Conservation (phyloP, 2,888 invertebrate species). For the Drosophila nr. fundita region DNA sequence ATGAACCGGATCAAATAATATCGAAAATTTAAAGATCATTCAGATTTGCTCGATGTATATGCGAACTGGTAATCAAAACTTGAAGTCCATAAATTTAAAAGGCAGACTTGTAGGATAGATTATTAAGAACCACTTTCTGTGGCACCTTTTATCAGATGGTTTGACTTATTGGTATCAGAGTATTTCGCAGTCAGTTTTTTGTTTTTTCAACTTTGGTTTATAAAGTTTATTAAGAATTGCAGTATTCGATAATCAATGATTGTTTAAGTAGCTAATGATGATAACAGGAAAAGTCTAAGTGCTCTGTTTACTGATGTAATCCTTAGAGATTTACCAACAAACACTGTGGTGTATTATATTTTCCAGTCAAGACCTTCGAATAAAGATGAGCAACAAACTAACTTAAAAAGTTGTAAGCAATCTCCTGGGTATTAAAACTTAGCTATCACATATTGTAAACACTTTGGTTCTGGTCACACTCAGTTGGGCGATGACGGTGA, state of each 20-base stretch:
- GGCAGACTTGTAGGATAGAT: background rate
- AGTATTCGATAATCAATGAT: background rate
- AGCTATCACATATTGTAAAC: constrained; percentile 37
- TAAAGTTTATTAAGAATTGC: background rate
- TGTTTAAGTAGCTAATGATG: background rate
- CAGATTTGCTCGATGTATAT: background rate
- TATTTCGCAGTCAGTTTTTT: background rate
- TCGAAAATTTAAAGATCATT: background rate
- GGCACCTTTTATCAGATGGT: background rate
- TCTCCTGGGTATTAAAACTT: constrained; percentile 18
- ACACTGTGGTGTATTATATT: background rate
- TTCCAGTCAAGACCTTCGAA: background rate
- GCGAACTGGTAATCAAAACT: background rate
- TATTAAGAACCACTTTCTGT: background rate
- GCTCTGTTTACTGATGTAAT: background rate
- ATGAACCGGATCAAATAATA: background rate
- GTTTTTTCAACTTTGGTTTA: background rate
- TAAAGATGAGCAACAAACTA: background rate
- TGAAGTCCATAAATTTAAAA: background rate
- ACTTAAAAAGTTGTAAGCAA: background rate
- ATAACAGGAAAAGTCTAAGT: background rate
- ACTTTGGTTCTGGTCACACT: constrained; percentile 30
- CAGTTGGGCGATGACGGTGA: constrained; percentile 22
- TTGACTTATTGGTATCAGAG: background rate
- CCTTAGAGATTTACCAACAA: background rate